A percentile compares a stretch with the other conserved stretches of the same genome.
These are phyloP conservation scores for Notolepis coatsorum DNA, from an alignment of 2,797 vertebrate species.

Conservation along the genomic window DNA sequence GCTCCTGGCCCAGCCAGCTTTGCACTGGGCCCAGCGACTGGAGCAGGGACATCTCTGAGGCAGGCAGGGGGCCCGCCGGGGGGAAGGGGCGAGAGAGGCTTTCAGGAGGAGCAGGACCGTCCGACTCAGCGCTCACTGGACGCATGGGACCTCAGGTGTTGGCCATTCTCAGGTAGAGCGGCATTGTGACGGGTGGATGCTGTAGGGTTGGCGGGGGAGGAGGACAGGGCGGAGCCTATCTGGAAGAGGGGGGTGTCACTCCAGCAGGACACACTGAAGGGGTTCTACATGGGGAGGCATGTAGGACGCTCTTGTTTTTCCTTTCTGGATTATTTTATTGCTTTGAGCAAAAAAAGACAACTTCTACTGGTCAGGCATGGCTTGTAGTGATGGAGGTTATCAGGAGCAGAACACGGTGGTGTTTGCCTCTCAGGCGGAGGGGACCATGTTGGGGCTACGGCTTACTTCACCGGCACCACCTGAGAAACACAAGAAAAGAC, in stretches of 20 bases:
- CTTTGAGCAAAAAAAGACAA: constrained; percentile 84
- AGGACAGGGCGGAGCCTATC: constrained; percentile 75
- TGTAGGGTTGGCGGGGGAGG: constrained; percentile 47
- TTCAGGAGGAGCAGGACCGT: constrained; percentile 94
- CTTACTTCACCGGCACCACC: constrained; percentile 90
- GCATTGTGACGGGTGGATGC: constrained; percentile 82
- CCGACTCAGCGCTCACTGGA: constrained; percentile 91
- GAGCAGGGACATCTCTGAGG: constrained; percentile 97
- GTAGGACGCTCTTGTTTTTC: constrained; percentile 66
- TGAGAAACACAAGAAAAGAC: constrained; percentile 75
- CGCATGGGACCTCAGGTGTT: constrained; percentile 95
- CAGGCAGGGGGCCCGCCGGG: constrained; percentile 83
- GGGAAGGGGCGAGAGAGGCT: constrained; percentile 89
- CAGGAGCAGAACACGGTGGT: constrained; percentile 85
- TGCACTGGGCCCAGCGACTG: constrained; percentile 98
- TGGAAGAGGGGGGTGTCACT: constrained; percentile 84
- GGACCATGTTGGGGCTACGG: constrained; percentile 89
- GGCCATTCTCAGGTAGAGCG: constrained; percentile 86
- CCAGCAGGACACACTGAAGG: constrained; percentile 84
- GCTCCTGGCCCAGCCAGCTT: constrained; percentile 99
- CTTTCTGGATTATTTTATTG: constrained; percentile 77
- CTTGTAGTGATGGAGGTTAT: constrained; percentile 82
- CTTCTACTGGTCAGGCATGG: constrained; percentile 92
- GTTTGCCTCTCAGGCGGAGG: constrained; percentile 81
- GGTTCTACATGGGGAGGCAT: constrained; percentile 90